phyloP scores from a whole-genome alignment of 2,888 invertebrate species.

The Lithophane leautieri region DNA sequence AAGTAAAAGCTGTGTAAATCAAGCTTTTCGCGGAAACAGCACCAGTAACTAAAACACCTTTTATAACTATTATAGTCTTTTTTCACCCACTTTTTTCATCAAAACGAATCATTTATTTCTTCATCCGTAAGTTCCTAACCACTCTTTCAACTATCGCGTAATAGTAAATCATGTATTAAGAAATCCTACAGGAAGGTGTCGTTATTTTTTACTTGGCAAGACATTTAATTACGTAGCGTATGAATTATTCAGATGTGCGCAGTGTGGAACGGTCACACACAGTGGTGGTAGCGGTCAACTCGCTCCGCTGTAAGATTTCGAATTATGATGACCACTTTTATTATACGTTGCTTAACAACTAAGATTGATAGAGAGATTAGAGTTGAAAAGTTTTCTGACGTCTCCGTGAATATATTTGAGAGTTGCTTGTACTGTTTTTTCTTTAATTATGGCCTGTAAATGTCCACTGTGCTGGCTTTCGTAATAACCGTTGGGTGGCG shows the following conservation, averaged over 20 bases:
- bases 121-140: conserved; percentile 18
- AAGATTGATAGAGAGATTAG: conserved; percentile 65
- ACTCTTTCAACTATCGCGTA: conserved; percentile 46
- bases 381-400: conserved; percentile 64
- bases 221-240: conserved; percentile 85
- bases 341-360: conserved; percentile 65
- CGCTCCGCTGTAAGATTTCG: conserved; percentile 65
- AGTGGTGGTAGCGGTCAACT: conserved; percentile 83
- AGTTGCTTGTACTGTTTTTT: conserved; percentile 43
- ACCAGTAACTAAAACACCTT: conserved; percentile 35
- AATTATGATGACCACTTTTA: conserved; percentile 68
- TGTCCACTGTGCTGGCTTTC: conserved; percentile 40
- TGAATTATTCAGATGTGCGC: conserved; percentile 87
- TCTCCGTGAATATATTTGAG: conserved; percentile 51
- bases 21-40: conserved; percentile 30
- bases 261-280: conserved; percentile 87
- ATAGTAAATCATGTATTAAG: conserved; percentile 67
- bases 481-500: conserved; percentile 25
- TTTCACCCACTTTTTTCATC: conserved; percentile 28
- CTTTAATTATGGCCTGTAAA: conserved; percentile 56
- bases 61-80: neutral
- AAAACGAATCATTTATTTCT: conserved; percentile 43
- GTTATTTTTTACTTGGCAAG: conserved; percentile 83
- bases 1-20: conserved; percentile 2
- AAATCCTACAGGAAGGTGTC: conserved; percentile 85